These are phyloP conservation scores for Trachelipus rathkii DNA, from an alignment of 1,140 invertebrate genomes.

Conservation along the genomic window DNA sequence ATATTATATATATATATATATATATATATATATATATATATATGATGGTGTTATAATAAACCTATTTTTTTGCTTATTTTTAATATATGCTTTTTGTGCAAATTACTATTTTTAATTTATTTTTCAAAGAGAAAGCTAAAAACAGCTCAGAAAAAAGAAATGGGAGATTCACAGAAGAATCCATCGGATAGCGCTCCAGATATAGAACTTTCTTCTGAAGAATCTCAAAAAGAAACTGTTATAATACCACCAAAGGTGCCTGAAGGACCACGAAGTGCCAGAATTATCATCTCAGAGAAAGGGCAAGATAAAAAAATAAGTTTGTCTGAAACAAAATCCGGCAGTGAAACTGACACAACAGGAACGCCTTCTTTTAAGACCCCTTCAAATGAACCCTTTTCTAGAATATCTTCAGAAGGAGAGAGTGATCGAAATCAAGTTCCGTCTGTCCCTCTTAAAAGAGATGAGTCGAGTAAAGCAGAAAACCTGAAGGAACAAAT, in stretches of 20 bases:
- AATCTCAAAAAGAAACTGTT: slow-evolving; percentile 26
- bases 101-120: background rate
- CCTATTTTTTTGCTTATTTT: background rate
- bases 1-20: too few species aligned
- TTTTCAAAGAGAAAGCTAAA: slow-evolving; percentile 34
- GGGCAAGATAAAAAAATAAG: slow-evolving; percentile 29
- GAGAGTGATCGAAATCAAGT: background rate
- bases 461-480: background rate
- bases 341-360: slow-evolving; percentile 28
- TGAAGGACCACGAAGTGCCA: background rate
- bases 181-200: slow-evolving; percentile 1
- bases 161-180: slow-evolving; percentile 1
- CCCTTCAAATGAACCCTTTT: background rate
- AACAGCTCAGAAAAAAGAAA: slow-evolving; percentile 34
- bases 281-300: slow-evolving; percentile 20
- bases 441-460: background rate
- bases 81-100: background rate
- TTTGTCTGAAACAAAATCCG: slow-evolving; percentile 17
- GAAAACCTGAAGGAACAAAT: slow-evolving; percentile 12
- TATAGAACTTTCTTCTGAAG: slow-evolving; percentile 30
- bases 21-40: too few species aligned
- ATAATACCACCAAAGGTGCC: background rate
- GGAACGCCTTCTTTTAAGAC: slow-evolving; percentile 8
- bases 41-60: background rate
- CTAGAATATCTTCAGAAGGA: background rate